Conservation (phyloP, 2,888 invertebrate genomes). For the Trimorus sp. region DNA sequence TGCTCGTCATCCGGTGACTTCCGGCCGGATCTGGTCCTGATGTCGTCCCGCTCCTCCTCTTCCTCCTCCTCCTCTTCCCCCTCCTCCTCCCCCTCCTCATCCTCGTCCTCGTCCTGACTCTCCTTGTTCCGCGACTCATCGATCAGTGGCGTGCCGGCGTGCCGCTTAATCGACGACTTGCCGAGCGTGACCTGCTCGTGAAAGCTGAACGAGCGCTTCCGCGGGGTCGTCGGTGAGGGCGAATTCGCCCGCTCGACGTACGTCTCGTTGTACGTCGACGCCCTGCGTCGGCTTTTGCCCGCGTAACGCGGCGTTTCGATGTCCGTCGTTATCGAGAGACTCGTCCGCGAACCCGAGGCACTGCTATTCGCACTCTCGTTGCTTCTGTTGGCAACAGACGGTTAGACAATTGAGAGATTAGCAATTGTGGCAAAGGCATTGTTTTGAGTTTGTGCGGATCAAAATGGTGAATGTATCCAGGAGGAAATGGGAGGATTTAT, state of each 20-base stretch:
- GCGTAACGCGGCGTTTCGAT: conserved; percentile 58
- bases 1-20: conserved; percentile 75
- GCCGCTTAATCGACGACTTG: conserved; percentile 61
- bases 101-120: conserved; percentile 80
- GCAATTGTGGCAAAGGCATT: no score
- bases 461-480: no score
- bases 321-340: conserved; percentile 71
- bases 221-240: conserved; percentile 78
- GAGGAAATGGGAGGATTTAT: no score
- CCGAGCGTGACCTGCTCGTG: conserved; percentile 79
- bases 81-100: conserved; percentile 67
- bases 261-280: conserved; percentile 83
- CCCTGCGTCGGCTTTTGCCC: conserved; percentile 77
- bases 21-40: background rate
- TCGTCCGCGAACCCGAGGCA: conserved; percentile 73
- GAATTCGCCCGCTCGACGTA: conserved; percentile 79
- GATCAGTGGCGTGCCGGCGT: conserved; percentile 56
- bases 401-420: background rate
- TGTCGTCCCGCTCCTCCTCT: no score
- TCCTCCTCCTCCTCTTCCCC: background rate
- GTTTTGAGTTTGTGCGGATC: no score
- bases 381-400: conserved; percentile 67
- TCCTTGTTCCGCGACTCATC: conserved; percentile 73
- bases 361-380: conserved; percentile 73
- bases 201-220: conserved; percentile 82